Conservation (phyloP, 2,113 vertebrate genomes). For the Oreochromis niloticus region DNA sequence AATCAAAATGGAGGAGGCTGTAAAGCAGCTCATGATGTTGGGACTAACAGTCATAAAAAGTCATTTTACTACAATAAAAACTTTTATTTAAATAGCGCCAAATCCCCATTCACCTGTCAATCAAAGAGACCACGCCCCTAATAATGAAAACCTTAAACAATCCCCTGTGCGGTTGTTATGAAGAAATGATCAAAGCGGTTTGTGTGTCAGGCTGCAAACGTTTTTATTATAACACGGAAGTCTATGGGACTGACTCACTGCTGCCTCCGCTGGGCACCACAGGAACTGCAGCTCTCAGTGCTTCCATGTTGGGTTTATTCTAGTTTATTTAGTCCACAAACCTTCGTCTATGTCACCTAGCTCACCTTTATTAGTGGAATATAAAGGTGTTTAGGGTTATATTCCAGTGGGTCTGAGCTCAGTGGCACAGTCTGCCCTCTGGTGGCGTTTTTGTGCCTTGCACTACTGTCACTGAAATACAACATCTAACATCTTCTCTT, state of each 20-base stretch:
- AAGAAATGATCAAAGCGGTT: neutral
- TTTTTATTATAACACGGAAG: neutral
- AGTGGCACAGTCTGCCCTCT: neutral
- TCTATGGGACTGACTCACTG: neutral
- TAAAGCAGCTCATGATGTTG: neutral
- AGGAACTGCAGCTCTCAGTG: neutral
- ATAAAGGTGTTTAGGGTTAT: neutral
- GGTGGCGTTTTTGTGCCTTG: neutral
- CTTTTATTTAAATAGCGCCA: neutral
- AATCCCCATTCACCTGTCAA: neutral
- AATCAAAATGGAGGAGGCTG: neutral
- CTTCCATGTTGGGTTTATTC: neutral
- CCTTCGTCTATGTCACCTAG: neutral
- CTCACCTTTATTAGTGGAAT: neutral
- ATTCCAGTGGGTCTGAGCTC: neutral
- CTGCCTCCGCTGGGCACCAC: neutral
- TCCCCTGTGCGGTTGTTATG: neutral
- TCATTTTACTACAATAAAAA: neutral
- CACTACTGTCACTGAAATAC: neutral
- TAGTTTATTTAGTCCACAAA: neutral
- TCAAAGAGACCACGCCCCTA: neutral
- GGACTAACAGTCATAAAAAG: neutral
- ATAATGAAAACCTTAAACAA: neutral
- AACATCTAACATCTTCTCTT: neutral
- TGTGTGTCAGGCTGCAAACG: neutral